Percentiles rank a stretch among this genome's conserved stretches.
These are phyloP conservation scores for Drosophila orosa DNA, from an alignment of 1,140 invertebrate species.

Conservation along the genomic window DNA sequence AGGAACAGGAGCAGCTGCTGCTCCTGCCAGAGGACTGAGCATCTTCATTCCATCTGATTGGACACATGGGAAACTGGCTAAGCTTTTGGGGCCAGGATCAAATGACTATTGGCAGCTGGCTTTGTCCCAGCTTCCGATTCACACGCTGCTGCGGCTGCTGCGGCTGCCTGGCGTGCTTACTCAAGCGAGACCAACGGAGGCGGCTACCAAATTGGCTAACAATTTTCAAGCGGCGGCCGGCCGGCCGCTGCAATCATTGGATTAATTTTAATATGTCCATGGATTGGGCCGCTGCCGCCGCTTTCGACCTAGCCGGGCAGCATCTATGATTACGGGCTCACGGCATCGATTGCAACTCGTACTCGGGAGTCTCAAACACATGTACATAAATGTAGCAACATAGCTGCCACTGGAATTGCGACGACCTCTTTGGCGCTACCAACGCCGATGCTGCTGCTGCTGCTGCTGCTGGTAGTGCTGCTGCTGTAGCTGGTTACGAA, in stretches of 20 bases:
- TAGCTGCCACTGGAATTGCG: slow-evolving; percentile 80
- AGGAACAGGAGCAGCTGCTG: slow-evolving; percentile 35
- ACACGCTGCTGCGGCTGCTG: slow-evolving; percentile 26
- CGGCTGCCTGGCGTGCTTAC: slow-evolving; percentile 17
- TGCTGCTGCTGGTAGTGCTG: slow-evolving; percentile 29
- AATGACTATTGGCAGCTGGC: slow-evolving; percentile 74
- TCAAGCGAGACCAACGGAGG: slow-evolving; percentile 57
- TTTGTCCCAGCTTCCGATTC: slow-evolving; percentile 36
- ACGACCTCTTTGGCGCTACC: slow-evolving; percentile 77
- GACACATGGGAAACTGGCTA: slow-evolving; percentile 72
- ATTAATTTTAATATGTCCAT: slow-evolving; percentile 83
- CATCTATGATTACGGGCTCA: slow-evolving; percentile 81
- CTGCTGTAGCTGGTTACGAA: slow-evolving; percentile 81
- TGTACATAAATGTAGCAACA: slow-evolving; percentile 78
- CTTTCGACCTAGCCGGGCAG: slow-evolving; percentile 69
- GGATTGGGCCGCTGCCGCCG: slow-evolving; percentile 61
- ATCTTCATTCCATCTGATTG: slow-evolving; percentile 68
- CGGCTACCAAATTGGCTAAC: slow-evolving; percentile 70
- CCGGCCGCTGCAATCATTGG: slow-evolving; percentile 74
- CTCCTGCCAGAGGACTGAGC: slow-evolving; percentile 15
- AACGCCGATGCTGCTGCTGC: slow-evolving; percentile 26
- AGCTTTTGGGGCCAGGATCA: slow-evolving; percentile 69
- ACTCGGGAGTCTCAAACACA: slow-evolving; percentile 39
- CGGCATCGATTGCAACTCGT: slow-evolving; percentile 64
- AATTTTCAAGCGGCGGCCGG: slow-evolving; percentile 68